Evolutionary conservation across 2,888 invertebrate species (phyloP), one percentile per base, ranked within the genome.

Genomic region (Drosophila yooni): DNA sequence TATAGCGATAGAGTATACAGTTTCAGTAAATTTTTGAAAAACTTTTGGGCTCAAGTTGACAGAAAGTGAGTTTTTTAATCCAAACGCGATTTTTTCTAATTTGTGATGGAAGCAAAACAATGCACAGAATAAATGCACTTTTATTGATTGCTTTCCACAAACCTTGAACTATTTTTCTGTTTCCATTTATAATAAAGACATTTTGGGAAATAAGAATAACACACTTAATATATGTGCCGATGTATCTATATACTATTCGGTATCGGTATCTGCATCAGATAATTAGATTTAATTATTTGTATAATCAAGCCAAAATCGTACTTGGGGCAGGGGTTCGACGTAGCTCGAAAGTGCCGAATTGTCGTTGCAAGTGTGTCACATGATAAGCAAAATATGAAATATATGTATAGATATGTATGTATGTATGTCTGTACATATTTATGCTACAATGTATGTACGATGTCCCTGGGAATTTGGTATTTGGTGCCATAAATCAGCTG

Each of bases 401-500:
- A 46, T 46, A n/a, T 38, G 1, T 18, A 38, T 18, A 3, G 2
- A 36, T 36, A 36, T 36, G 11, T 11, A 33, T 33, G 0, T 2
- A 5, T 21, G 21, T 21, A 0, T 21, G 21, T 21, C 0, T 21
- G 21, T 11, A 21, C 11, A 11, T 43, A 40, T 36, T 13, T 52
- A 5, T 43, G 53, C 58, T 25, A 52, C 52, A 65, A 43, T 57
- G 40, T 61, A 40, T 46, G 50, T 53, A 27, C n/a, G 61, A 31
- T 72, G 64, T 64, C 51, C 50, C 65, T 56, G 46, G 29, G 50
- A 58, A 58, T 65, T 53, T 33, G 25, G 52, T 29, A 36, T 58
- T 46, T 46, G 64, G 18, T 72, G 70, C 75, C 75, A 84, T 88
- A 85, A 84, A 85, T 88, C 85, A 88, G 87, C 54, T 72, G 79